A percentile compares a stretch with the other conserved stretches of the same genome.
Evolutionary conservation across 2,888 invertebrate genomes (phyloP).

Genomic region (Cepaea hortensis): DNA sequence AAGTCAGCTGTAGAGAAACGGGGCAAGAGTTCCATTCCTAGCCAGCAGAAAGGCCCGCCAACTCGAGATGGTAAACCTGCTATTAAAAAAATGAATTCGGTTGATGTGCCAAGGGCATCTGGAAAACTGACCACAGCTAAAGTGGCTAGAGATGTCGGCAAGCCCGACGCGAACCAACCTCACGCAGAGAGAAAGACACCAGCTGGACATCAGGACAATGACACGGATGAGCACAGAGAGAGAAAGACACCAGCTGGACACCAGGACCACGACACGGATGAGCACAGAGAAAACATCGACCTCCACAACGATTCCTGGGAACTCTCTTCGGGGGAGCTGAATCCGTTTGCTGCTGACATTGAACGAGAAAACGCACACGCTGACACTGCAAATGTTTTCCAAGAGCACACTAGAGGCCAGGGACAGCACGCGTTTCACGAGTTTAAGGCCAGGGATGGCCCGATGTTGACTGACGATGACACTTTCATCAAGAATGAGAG

Average conservation of each 20-base stretch:
- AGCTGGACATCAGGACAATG: too few species aligned
- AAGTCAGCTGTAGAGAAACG: background rate
- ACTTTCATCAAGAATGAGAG: background rate
- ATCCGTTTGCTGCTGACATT: slow-evolving; percentile 11
- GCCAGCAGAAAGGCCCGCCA: background rate
- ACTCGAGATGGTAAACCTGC: background rate
- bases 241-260: background rate
- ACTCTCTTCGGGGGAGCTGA: background rate
- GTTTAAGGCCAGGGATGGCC: background rate
- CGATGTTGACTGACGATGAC: background rate
- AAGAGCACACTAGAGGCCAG: slow-evolving; percentile 4
- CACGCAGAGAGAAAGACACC: background rate
- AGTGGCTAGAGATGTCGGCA: background rate
- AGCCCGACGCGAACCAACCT: background rate
- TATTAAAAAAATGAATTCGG: background rate
- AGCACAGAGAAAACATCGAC: background rate
- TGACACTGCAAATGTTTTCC: background rate
- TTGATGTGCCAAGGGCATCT: background rate
- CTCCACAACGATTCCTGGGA: background rate
- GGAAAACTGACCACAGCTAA: background rate
- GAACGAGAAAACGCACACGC: background rate
- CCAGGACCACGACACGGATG: too few species aligned
- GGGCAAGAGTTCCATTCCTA: background rate
- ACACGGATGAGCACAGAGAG: background rate
- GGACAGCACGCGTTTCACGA: background rate